Evolutionary conservation across 2,797 vertebrate genomes (phyloP), one percentile per base, ranked within the genome.

Genomic region (Xiphorhynchus erythropygius): DNA sequence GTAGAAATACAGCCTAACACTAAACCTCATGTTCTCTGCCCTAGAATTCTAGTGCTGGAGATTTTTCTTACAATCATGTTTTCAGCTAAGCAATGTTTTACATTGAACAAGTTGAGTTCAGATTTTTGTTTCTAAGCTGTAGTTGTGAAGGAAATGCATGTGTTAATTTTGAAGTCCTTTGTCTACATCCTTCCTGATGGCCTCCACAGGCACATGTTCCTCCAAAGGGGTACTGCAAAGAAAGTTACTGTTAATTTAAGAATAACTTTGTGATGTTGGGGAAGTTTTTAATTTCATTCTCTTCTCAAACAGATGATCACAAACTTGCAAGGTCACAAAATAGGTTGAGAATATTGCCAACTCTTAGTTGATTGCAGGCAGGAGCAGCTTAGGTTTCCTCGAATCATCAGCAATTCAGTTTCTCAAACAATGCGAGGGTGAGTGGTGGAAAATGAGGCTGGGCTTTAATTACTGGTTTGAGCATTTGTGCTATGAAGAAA

Each of bases 11-110:
- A 1, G 7, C 9, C 25, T 25, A 53, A 41, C 13, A 8, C 2
- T 18, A 32, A 49, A 41, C 4, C 10, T 39, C 3, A 2, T 28
- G 1, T 46, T 80, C 85, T 67, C 57, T n/a, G 41, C 32, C 30
- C 46, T 37, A 6, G 12, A 55, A 13, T 56, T 11, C 30, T 52
- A 33, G 13, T 6, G 4, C 3, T 23, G 14, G 4, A 1, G 0
- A 3, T 18, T 50, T 67, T 52, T 23, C 14, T 42, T 7, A 30
- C 7, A 13, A 17, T 11, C 2, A 10, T 33, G 11, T 52, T 80
- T 78, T 56, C 37, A 64, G 47, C 27, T 55, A 24, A 11, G 18
- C 55, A 69, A n/a, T 11, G 2, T 57, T 69, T 73, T 65, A 32
- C 22, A 62, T 0, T 23, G 24, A 44, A 42, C 4, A 55, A 73